Conservation (phyloP, 2,113 vertebrate genomes). For the Zeus faber region DNA sequence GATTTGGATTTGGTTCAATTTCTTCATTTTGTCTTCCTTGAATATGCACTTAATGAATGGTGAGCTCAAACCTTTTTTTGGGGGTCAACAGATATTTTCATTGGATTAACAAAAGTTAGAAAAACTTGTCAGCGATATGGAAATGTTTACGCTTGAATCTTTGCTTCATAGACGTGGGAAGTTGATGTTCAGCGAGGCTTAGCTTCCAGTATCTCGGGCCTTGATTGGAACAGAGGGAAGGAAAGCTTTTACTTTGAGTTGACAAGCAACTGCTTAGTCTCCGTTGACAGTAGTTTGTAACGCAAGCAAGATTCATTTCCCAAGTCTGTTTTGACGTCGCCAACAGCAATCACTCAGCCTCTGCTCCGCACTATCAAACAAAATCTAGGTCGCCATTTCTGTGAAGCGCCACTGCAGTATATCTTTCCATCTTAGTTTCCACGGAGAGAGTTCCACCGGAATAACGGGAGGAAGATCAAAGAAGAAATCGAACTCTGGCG, state of each 20-base stretch:
- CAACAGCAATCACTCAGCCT: background rate
- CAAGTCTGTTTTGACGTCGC: background rate
- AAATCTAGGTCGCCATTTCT: background rate
- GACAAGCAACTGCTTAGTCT: background rate
- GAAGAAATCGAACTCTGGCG: conserved; percentile 30
- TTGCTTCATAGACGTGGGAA: background rate
- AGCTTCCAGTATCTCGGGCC: background rate
- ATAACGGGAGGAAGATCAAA: conserved; percentile 25
- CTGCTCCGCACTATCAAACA: background rate
- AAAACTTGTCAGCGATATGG: background rate
- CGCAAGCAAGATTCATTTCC: conserved; percentile 6
- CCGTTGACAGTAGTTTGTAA: no score
- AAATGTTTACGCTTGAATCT: background rate
- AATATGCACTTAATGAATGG: background rate
- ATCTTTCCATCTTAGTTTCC: conserved; percentile 6
- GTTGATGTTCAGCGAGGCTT: background rate
- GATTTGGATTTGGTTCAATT: background rate
- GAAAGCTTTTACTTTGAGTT: conserved; percentile 2
- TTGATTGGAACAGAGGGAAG: conserved; percentile 25
- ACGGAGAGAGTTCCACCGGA: conserved; percentile 4
- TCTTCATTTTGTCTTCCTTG: background rate
- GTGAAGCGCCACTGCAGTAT: conserved; percentile 4
- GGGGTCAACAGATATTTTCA: background rate
- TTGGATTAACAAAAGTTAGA: background rate
- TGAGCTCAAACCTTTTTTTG: background rate